Conservation (phyloP, 2,113 vertebrate genomes). For the Anseranas semipalmata region DNA sequence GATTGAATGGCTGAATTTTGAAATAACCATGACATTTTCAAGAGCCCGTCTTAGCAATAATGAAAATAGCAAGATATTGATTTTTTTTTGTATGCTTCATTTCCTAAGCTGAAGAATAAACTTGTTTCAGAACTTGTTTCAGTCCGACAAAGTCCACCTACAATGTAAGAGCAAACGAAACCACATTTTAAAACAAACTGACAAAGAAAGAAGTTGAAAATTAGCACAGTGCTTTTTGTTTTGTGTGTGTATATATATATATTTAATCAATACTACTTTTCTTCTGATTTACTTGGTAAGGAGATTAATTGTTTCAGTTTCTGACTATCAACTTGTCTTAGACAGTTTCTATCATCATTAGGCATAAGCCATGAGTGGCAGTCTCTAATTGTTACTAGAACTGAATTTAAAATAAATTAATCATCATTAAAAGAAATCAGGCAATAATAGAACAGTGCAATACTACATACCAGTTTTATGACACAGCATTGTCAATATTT, state of each 20-base stretch:
- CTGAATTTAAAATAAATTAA: background rate
- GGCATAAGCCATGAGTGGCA: background rate
- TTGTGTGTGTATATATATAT: too few relatives aligned
- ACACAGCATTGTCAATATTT: background rate
- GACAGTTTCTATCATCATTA: background rate
- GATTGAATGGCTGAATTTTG: background rate
- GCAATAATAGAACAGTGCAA: background rate
- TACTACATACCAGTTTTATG: background rate
- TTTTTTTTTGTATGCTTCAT: background rate
- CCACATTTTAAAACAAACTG: background rate
- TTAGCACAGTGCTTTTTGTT: background rate
- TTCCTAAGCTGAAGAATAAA: background rate
- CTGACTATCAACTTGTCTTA: background rate
- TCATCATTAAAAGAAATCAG: background rate
- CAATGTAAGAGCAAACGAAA: background rate
- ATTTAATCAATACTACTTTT: background rate
- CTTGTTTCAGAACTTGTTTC: background rate
- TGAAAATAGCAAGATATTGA: background rate
- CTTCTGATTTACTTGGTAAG: background rate
- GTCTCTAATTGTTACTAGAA: background rate
- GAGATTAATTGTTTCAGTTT: background rate
- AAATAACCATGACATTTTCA: constrained; percentile 10
- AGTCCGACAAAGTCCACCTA: background rate
- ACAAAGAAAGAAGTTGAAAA: background rate
- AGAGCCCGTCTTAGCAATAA: background rate